Base-by-base conservation (phyloP, 2,888 invertebrate species). In the Sphaeridia pumilis region DNA sequence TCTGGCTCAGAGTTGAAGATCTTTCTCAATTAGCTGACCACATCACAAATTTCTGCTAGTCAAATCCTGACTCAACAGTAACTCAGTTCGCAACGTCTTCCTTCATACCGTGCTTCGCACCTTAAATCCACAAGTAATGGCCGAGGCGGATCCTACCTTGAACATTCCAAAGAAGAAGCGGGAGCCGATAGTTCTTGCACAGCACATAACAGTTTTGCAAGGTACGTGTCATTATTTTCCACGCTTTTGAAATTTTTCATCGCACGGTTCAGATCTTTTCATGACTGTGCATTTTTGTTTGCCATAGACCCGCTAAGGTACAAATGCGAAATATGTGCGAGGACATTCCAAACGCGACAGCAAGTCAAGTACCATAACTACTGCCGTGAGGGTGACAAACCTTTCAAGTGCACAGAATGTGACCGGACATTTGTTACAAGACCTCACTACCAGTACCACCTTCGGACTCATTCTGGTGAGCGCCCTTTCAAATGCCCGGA, bases 361-460 rank as follows among this genome's bases (percentile, higher is more conserved):
- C 47, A 47, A 7, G 36, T 47, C 12, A 52, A 56, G 17, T 64
- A 64, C 49, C 65, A 65, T 47, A 49, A 56, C 14, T 65, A 58
- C 17, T 65, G 47, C 14, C 12, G n/a, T 10, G 36, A n/a, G 7
- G 22, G 7, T 17, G 45, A 24, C 10, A 74, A 71, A 59, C 75
- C 76, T 2, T 73, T 72, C 56, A 69, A 70, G 52, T 77, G 77
- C 64, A 68, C 69, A 3, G 60, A 70, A 17, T 78, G 78, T 58
- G 68, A 49, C 1, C 72, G 81, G 75, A 75, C 75, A 47, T 86
- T 85, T 67, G 76, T 79, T 3, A 76, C 79, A 7, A 77, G 77
- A 49, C 80, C 82, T 0, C 86, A 86, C 68, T 78, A 78, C 59
- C 79, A 82, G 65, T 80, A 83, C 59, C 86, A 87, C 61, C 74